A percentile compares a stretch with the other conserved stretches of the same genome.
Conservation (phyloP, 2,113 vertebrate species). For the Stegostoma tigrinum region DNA sequence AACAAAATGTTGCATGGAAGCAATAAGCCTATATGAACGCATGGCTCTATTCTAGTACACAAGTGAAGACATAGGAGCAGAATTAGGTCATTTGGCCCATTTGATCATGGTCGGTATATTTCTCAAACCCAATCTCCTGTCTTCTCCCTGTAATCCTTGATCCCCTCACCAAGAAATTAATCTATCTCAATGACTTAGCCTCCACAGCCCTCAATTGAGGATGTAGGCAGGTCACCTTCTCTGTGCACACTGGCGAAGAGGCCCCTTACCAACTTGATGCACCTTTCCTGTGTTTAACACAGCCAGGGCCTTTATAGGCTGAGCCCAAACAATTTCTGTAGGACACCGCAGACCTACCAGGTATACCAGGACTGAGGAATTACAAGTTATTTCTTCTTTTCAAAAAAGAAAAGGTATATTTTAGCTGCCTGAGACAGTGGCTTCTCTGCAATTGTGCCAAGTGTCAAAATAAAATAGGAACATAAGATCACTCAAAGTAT, state of each 20-base stretch:
- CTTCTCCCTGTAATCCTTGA: too few species aligned
- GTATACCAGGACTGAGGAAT: slow-evolving; percentile 58
- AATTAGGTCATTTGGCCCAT: too few species aligned
- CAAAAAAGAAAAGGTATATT: slow-evolving; percentile 49
- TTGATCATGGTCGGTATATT: too few species aligned
- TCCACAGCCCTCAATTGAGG: too few species aligned
- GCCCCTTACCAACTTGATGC: too few species aligned
- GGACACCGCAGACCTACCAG: slow-evolving; percentile 69
- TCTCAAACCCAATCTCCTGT: too few species aligned
- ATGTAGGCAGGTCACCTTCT: too few species aligned
- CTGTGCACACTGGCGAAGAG: too few species aligned
- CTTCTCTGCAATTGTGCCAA: slow-evolving; percentile 85
- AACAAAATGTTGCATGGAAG: background rate
- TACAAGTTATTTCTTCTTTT: slow-evolving; percentile 50
- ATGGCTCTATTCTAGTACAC: background rate
- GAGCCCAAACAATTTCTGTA: slow-evolving; percentile 63
- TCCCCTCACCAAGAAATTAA: too few species aligned
- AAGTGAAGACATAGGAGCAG: background rate
- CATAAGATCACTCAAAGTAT: slow-evolving; percentile 71
- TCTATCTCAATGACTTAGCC: too few species aligned
- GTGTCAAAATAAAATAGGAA: slow-evolving; percentile 78
- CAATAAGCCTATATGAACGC: background rate
- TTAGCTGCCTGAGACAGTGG: slow-evolving; percentile 72
- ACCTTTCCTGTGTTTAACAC: too few species aligned
- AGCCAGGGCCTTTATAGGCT: too few species aligned